Conservation (phyloP, 2,888 invertebrate genomes). For the Horisme vitalbata region DNA sequence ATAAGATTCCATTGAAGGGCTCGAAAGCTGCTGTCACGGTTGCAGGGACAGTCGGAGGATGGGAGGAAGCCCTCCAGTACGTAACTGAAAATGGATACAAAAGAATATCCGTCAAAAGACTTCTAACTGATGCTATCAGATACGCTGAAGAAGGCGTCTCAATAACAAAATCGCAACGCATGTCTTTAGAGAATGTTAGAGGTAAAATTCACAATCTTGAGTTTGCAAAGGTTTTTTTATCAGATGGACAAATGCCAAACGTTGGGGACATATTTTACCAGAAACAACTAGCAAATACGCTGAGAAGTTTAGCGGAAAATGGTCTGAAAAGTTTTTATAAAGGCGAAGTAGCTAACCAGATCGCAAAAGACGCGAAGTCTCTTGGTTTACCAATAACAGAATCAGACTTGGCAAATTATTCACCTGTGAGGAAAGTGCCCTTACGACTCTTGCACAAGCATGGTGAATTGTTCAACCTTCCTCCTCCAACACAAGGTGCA, state of each 20-base stretch:
- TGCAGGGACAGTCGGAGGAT: conserved; percentile 69
- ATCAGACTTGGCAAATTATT: conserved; percentile 61
- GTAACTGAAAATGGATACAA: conserved; percentile 63
- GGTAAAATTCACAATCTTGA: conserved; percentile 33
- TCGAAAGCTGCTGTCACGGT: conserved; percentile 66
- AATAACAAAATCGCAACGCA: conserved; percentile 47
- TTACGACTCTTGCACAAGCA: conserved; percentile 55
- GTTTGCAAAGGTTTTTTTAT: conserved; percentile 51
- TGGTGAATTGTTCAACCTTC: conserved; percentile 64
- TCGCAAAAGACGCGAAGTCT: conserved; percentile 57
- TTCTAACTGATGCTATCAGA: conserved; percentile 63
- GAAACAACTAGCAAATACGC: conserved; percentile 58
- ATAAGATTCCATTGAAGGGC: conserved; percentile 58
- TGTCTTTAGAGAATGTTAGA: conserved; percentile 26
- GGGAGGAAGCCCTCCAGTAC: conserved; percentile 71
- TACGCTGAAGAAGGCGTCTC: conserved; percentile 70
- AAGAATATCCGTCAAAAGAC: conserved; percentile 49
- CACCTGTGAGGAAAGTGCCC: conserved; percentile 57
- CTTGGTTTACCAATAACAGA: conserved; percentile 65
- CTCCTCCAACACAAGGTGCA: conserved; percentile 74
- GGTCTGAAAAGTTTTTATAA: conserved; percentile 66
- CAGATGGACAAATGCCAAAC: conserved; percentile 49
- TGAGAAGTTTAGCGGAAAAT: conserved; percentile 54
- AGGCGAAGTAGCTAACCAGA: conserved; percentile 60
- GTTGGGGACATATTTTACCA: conserved; percentile 59